phyloP scores from a whole-genome alignment of 2,113 vertebrate species.

The Dicerorhinus sumatrensis region DNA sequence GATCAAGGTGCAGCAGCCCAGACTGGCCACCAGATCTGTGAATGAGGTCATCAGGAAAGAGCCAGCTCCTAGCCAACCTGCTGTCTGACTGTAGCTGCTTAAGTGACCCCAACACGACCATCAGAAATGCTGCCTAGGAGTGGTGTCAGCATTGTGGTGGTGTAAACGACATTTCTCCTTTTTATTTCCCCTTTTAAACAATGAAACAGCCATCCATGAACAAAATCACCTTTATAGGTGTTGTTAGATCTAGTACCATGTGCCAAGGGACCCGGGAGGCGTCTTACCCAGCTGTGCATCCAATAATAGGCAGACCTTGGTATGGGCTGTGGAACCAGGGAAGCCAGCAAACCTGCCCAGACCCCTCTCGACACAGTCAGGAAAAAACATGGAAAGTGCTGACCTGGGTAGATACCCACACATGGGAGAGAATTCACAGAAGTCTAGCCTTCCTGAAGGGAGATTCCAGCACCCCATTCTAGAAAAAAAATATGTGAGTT shows the following conservation, averaged over 20 bases:
- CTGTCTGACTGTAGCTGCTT: background rate
- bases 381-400: background rate
- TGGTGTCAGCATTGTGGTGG: background rate
- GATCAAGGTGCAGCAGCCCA: background rate
- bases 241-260: background rate
- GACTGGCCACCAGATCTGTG: background rate
- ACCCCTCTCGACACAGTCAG: background rate
- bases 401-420: background rate
- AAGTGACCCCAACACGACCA: background rate
- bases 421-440: background rate
- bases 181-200: background rate
- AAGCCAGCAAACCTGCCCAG: background rate
- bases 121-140: background rate
- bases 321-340: background rate
- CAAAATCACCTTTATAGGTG: background rate
- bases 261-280: background rate
- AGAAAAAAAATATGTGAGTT: background rate
- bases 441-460: background rate
- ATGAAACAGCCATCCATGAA: background rate
- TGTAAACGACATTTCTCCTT: background rate
- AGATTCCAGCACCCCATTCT: background rate
- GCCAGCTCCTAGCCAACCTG: background rate
- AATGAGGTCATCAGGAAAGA: background rate
- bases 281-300: background rate
- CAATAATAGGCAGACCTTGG: background rate